Percentiles rank a stretch among this genome's conserved stretches.
These are phyloP conservation scores for Scolanthus callimorphus DNA, from an alignment of 92 coral and sea anemone species.

Conservation along the genomic window DNA sequence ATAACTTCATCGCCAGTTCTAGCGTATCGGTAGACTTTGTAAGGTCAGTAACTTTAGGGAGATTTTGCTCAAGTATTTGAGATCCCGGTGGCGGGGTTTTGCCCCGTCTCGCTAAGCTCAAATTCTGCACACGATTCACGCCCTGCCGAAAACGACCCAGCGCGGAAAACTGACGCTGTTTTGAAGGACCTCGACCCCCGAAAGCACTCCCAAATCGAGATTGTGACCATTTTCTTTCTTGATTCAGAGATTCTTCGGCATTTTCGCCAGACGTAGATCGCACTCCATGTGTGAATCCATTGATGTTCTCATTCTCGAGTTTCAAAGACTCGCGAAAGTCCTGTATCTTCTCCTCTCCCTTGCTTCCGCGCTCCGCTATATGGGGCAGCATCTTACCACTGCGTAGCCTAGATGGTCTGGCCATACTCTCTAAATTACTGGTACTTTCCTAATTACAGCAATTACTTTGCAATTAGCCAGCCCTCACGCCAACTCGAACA, in stretches of 20 bases:
- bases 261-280: background rate
- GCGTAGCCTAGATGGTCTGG: too few species aligned
- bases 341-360: background rate
- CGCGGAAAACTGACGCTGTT: background rate
- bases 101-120: background rate
- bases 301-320: background rate
- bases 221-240: background rate
- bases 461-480: too few species aligned
- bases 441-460: too few species aligned
- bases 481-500: too few species aligned
- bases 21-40: background rate
- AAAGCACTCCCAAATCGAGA: background rate
- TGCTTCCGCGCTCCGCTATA: slow-evolving; percentile 7
- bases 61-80: background rate
- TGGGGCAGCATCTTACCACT: background rate
- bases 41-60: background rate
- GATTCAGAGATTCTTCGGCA: background rate
- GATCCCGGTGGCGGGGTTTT: slow-evolving; percentile 5
- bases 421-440: too few species aligned
- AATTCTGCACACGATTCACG: background rate
- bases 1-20: background rate
- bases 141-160: background rate
- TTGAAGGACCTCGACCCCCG: too few species aligned
- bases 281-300: background rate
- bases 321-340: background rate